Conservation (phyloP, 1,140 invertebrate genomes). For the Hyposmocoma kahamanoa region DNA sequence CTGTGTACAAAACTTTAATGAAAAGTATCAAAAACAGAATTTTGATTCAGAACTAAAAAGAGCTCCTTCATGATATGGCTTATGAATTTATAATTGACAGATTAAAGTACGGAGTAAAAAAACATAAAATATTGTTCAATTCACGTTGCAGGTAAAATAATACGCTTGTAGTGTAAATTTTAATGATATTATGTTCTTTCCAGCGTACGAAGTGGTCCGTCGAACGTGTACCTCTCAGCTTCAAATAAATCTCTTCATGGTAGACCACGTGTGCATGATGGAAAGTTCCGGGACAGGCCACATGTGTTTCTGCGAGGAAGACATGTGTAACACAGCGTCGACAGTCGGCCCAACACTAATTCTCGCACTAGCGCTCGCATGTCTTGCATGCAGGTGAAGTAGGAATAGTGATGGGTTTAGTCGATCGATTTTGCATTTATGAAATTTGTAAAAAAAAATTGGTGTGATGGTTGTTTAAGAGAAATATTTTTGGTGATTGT, state of each 20-base stretch:
- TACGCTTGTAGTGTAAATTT: too few relatives aligned
- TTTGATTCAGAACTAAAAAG: too few relatives aligned
- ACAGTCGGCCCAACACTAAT: conserved; percentile 27
- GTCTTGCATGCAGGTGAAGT: conserved; percentile 65
- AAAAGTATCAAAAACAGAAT: too few relatives aligned
- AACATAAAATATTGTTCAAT: too few relatives aligned
- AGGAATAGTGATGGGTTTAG: background rate
- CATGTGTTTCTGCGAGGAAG: conserved; percentile 98
- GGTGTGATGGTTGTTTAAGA: background rate
- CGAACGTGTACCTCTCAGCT: conserved; percentile 93
- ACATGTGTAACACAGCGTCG: conserved; percentile 86
- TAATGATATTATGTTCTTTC: too few relatives aligned
- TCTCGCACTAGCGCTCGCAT: conserved; percentile 17
- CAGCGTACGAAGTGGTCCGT: conserved; percentile 90
- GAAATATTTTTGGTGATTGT: background rate
- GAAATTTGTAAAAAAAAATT: background rate
- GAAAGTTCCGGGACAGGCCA: conserved; percentile 96
- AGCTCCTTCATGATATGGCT: too few relatives aligned
- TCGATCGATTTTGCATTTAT: background rate
- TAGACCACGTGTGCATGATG: conserved; percentile 98
- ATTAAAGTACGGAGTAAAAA: too few relatives aligned
- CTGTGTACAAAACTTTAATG: too few relatives aligned
- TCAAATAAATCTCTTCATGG: conserved; percentile 97
- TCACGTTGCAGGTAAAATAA: too few relatives aligned
- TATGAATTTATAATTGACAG: too few relatives aligned